phyloP scores from a whole-genome alignment of 2,888 invertebrate genomes.

The Trichacis sp. region DNA sequence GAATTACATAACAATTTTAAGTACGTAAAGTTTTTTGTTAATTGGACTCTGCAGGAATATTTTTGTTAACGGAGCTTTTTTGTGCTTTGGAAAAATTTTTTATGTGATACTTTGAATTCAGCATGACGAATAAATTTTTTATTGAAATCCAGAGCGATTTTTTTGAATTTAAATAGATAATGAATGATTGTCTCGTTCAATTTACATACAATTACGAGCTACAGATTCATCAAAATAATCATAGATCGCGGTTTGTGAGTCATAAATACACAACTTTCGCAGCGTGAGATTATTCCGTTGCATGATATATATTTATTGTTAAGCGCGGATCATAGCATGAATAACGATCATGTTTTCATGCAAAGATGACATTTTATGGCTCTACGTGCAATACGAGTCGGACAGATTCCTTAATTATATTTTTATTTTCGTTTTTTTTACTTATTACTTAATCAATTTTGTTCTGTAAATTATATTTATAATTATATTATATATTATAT shows the following conservation, averaged over 20 bases:
- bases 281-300: slow-evolving; percentile 33
- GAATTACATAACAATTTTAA: too few species aligned
- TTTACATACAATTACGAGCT: slow-evolving; percentile 10
- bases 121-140: too few species aligned
- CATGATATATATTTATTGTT: slow-evolving; percentile 32
- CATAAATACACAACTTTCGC: slow-evolving; percentile 18
- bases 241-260: slow-evolving; percentile 19
- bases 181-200: slow-evolving; percentile 1
- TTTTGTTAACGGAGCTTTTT: too few species aligned
- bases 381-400: slow-evolving; percentile 15
- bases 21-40: too few species aligned
- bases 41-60: too few species aligned
- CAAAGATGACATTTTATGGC: slow-evolving; percentile 32
- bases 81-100: too few species aligned
- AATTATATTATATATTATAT: too few species aligned
- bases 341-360: slow-evolving; percentile 42
- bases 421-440: not conserved
- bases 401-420: slow-evolving; percentile 8
- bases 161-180: too few species aligned
- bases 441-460: too few species aligned
- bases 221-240: slow-evolving; percentile 13
- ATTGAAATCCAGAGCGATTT: not conserved
- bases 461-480: too few species aligned
- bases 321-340: slow-evolving; percentile 31
- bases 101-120: too few species aligned